Evolutionary conservation across 2,888 invertebrate genomes (phyloP), one percentile per base, ranked within the genome.

Genomic region (Timandra comae): DNA sequence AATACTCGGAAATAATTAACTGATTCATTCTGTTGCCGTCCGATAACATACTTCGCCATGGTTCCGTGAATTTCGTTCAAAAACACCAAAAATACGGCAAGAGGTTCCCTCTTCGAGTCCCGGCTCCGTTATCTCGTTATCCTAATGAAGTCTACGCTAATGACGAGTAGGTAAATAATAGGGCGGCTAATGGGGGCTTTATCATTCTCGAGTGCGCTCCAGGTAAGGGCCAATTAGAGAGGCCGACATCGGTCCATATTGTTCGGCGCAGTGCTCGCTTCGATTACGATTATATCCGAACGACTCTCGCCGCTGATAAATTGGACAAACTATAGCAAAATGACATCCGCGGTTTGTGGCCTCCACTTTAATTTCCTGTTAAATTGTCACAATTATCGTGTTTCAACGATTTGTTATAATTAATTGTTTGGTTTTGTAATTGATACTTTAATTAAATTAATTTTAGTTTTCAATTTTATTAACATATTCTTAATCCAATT

Each of bases 131-230:
- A 85, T 85, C 84, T 85, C 84, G 85, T 85, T 85, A 84, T 80
- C 82, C 84, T 85, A 85, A 85, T 85, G 84, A 85, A 85, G 80
- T 84, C 82, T 82, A 84, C 84, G 79, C 82, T 85, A 85, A 85
- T 85, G 84, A 84, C 81, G 85, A 85, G 84, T 84, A 84, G 84
- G 84, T 85, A 85, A 85, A 85, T 85, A 84, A 85, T 85, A 85
- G 84, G 84, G 81, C 78, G 79, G 81, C 84, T 85, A 85, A 85
- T 85, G 81, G 84, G 77, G 79, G 82, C 85, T 84, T 84, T 84
- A 84, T 85, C 85, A 85, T 85, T 85, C 82, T 84, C 79, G 79
- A 85, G 84, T 82, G 77, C 80, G 84, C 85, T 84, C 71, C 81
- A 82, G 85, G 85, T 84, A 84, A 85, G 85, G 82, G 85, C 85